Evolutionary conservation across 2,113 vertebrate genomes (phyloP), one percentile per base, ranked within the genome.

Genomic region (Amazona guildingii): DNA sequence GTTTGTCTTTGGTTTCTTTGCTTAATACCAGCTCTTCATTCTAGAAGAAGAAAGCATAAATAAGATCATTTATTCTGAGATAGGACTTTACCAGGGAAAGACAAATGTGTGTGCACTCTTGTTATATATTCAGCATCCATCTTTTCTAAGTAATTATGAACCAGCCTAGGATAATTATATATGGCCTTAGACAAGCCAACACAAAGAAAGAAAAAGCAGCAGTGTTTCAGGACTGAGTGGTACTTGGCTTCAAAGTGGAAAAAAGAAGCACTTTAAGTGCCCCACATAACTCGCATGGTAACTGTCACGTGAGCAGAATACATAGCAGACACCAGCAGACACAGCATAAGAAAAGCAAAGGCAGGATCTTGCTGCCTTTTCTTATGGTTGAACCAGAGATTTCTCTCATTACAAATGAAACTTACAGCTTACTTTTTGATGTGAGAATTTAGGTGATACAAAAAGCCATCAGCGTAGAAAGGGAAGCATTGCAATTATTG

Each of bases 1-100:
- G 98, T 97, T 98, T 99, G 94, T 99, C 99, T 99, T 99, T 99
- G 98, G 98, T 98, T 98, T 98, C 98, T 96, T 96, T 98, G 95
- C 95, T 98, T 95, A 98, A 95, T 90, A 98, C 96, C 95, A 98
- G 91, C 86, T 97, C 97, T 96, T 98, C 97, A 95, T 86, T 98
- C 98, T 98, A 93, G 88, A 97, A 97, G 67, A 86, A 62, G 41
- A 97, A 92, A 90, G 41, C 17, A 70, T 21, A 86, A 70, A 88
- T 15, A 11, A 82, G 59, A 70, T 69, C 0, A 81, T 72, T 79
- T 80, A 39, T 89, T 81, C 41, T 78, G 43, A 90, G 7, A 28
- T 27, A 80, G 13, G 27, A 70, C n/a, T 94, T 59, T 41, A 13
- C 33, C 70, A 77, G 39, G 28, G 31, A 73, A 85, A 84, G 41